Base-by-base conservation (phyloP, 2,888 invertebrate species). In the Chymomyza procnemis region DNA sequence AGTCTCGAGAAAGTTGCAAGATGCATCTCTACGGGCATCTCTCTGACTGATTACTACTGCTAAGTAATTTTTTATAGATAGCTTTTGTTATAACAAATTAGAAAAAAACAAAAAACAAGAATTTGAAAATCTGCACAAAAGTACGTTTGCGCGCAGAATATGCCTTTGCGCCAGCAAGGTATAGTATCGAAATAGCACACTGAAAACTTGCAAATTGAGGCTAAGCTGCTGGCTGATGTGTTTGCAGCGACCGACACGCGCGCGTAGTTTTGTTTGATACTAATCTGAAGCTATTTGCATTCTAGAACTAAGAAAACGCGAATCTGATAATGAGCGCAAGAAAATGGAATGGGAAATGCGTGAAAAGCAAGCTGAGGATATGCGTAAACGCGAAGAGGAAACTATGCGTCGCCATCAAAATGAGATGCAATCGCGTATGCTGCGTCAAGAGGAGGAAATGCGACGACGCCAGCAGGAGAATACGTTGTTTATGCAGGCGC, bases 391-490 rank as follows among this genome's bases (percentile, higher is more conserved):
- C 1, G 95, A 95, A 85, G 95, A 95, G 87, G 93, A 92, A 78
- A 92, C 93, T 79, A 92, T 94, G 89, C 92, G 86, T 81, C 93
- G 95, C 8, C 95, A 95, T 85, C 95, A 96, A 89, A 95, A 94
- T 89, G 95, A 96, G 89, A 94, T 97, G 92, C 93, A 95, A 76
- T 91, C 93, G 80, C 93, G 96, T 74, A 96, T 96, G 93, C 92
- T 94, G 69, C 93, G 94, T 61, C 96, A 96, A 91, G 96, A 97
- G 89, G 96, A 97, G 89, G 96, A 97, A 90, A 92, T 97, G 89
- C 94, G 96, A 61, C 93, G 96, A 76, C 93, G 97, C 18, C 96
- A 96, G 89, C 96, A 97, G 90, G 96, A 97, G 91, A 97, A 97
- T 91, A 96, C 94, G 78, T 92, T 97, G 71, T 96, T 97, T 81